Evolutionary conservation across 2,113 vertebrate species (phyloP).

Genomic region (Onychostruthus taczanowskii): DNA sequence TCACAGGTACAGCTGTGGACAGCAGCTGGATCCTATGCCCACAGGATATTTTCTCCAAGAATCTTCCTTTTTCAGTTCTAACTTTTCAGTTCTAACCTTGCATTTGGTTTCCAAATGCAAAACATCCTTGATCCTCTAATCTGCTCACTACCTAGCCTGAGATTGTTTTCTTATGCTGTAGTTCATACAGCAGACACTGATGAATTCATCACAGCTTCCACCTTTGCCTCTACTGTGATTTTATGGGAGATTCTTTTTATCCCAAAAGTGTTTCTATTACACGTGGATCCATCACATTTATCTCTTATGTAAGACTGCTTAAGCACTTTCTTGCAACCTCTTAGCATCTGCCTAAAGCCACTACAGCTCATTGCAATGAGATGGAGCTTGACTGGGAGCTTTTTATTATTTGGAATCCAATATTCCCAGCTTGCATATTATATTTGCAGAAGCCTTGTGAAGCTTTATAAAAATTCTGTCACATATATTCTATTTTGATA

Average conservation of each 20-base stretch:
- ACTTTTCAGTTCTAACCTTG: neutral
- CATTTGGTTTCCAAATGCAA: neutral
- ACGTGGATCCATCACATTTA: neutral
- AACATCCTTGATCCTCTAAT: neutral
- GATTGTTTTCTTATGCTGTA: neutral
- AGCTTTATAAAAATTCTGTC: slow-evolving; percentile 45
- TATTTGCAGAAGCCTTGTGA: slow-evolving; percentile 1
- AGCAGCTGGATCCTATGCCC: neutral
- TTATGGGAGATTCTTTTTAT: slow-evolving; percentile 7
- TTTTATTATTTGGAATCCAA: slow-evolving; percentile 53
- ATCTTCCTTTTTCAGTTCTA: neutral
- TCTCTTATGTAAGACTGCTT: slow-evolving; percentile 11
- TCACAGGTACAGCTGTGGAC: neutral
- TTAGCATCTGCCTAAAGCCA: slow-evolving; percentile 38
- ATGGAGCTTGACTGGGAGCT: slow-evolving; percentile 21
- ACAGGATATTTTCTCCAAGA: neutral
- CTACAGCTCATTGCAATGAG: slow-evolving; percentile 14
- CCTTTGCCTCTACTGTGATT: neutral
- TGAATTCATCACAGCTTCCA: neutral
- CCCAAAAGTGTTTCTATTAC: neutral
- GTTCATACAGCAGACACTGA: neutral
- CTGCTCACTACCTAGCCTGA: neutral
- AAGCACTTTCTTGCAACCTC: slow-evolving; percentile 22
- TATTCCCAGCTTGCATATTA: slow-evolving; percentile 40
- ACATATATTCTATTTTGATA: slow-evolving; percentile 26